Base-by-base conservation (phyloP, 1,140 invertebrate genomes). In the Atta cephalotes region DNA sequence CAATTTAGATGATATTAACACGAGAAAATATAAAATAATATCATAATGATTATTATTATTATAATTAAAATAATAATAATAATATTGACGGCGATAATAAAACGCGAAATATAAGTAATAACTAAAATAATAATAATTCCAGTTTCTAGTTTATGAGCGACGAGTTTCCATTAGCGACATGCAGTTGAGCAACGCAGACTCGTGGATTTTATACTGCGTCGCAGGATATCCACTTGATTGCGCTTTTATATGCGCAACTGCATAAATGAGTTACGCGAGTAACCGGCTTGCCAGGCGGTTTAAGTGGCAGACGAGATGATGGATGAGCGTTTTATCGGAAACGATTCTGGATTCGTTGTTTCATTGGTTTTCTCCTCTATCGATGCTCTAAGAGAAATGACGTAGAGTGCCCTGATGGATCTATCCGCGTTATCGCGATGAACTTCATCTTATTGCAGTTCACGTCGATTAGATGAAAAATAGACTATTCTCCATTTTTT, bases 221-320 rank as follows among this genome's bases (percentile, higher is more conserved):
- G 80, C 49, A 53, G 45, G 49, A 84, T 76, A 84, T 76, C 80
- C 70, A 35, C 70, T 84, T 84, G 80, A 84, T 84, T 84, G 80
- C 80, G 80, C 80, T 84, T 84, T 84, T 84, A 84, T 84, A 84
- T 84, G 80, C 80, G 70, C 80, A 84, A 84, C 70, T 84, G 80
- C 80, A 76, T 84, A 84, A 84, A 84, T 84, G 70, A 84, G 80
- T 84, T 84, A 84, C 70, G 70, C 70, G 70, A 62, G 80, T 84
- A 84, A 84, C 56, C 70, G 70, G 70, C 80, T 76, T 65, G 80
- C 80, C 68, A 18, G 71, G 39, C 70, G 80, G 70, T 84, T 84
- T 84, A 84, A 84, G 80, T 76, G 70, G 70, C 80, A 53, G 80
- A 84, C 80, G 70, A 84, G 80, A 84, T 84, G 80, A 84, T 84